Conservation (phyloP, 2,797 vertebrate species). For the Gallinago solitaria region DNA sequence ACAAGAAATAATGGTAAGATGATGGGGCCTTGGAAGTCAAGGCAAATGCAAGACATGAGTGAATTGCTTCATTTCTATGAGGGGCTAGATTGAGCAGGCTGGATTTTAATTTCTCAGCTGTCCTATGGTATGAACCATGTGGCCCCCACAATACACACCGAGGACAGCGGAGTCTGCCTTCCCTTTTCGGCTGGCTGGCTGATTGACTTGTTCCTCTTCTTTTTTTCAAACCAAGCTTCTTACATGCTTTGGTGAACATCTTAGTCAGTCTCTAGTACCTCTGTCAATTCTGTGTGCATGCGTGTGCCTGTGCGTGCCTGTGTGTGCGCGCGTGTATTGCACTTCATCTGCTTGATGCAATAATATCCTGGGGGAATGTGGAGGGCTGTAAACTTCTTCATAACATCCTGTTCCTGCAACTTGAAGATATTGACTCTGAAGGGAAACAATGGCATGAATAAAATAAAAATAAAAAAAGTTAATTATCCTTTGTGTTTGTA, state of each 20-base stretch:
- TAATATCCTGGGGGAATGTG: constrained; percentile 59
- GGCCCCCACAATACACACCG: neutral
- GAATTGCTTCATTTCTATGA: neutral
- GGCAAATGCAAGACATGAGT: neutral
- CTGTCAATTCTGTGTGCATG: neutral
- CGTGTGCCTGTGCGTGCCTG: rapidly evolving
- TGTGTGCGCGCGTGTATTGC: neutral
- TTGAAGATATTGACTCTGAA: constrained; percentile 80
- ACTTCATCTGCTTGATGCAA: constrained; percentile 37
- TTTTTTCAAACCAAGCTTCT: constrained; percentile 20
- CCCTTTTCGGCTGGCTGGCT: constrained; percentile 8
- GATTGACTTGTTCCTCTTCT: constrained; percentile 48
- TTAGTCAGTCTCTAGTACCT: neutral
- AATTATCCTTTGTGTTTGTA: constrained; percentile 90
- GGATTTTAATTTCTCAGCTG: constrained; percentile 29
- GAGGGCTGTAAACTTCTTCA: constrained; percentile 75
- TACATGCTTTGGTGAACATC: constrained; percentile 28
- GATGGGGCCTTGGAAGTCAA: neutral
- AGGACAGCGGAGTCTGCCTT: constrained; percentile 1
- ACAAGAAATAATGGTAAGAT: neutral
- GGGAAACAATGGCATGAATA: constrained; percentile 84
- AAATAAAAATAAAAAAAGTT: constrained; percentile 87
- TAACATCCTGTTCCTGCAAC: constrained; percentile 77
- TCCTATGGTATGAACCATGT: neutral
- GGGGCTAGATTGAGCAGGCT: neutral